Evolutionary conservation across 64 coral and sea anemone genomes (phyloP), one percentile per base, ranked within the genome.

Genomic region (Exaiptasia diaphana): DNA sequence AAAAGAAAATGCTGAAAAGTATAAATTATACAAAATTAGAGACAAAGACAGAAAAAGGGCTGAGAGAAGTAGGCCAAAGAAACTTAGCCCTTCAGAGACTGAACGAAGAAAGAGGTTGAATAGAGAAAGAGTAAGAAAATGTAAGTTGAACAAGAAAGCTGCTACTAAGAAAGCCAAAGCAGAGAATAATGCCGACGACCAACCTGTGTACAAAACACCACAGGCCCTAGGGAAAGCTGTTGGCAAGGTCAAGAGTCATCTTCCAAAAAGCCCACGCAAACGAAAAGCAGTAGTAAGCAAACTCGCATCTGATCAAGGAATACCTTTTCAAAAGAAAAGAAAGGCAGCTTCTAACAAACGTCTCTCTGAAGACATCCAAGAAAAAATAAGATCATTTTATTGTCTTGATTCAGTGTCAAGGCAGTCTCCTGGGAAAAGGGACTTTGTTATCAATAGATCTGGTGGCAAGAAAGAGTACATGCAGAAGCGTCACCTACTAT

Each of bases 21-120:
- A 88, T 61, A 71, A 88, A 57, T 17, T 79, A n/a, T 80, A 80
- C 18, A 88, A 88, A 57, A 43, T 26, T 65, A 88, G 72, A 71
- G 85, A 88, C 67, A 88, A 43, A 43, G 77, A 89, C 33, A 82
- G 86, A 80, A 89, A 89, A 69, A 80, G 77, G 75, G 67, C 69
- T 81, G 77, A 80, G 58, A 82, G 76, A 71, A 78, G 63, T 30
- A 87, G 32, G 63, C 73, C 85, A 78, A 87, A 78, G 64, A 10
- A 33, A 25, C 73, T 78, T 30, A 87, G 73, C 78, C 22, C 53
- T 45, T 22, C 23, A 50, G 73, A 87, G 70, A 78, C 78, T 68
- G 85, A 49, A 38, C 31, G 60, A 25, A 68, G 77, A 54, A 87
- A 70, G 62, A 78, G 55, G 61, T 44, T 53, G 12, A 77, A 87